Evolutionary conservation across 2,113 vertebrate genomes (phyloP).

Genomic region (Phaetusa simplex): DNA sequence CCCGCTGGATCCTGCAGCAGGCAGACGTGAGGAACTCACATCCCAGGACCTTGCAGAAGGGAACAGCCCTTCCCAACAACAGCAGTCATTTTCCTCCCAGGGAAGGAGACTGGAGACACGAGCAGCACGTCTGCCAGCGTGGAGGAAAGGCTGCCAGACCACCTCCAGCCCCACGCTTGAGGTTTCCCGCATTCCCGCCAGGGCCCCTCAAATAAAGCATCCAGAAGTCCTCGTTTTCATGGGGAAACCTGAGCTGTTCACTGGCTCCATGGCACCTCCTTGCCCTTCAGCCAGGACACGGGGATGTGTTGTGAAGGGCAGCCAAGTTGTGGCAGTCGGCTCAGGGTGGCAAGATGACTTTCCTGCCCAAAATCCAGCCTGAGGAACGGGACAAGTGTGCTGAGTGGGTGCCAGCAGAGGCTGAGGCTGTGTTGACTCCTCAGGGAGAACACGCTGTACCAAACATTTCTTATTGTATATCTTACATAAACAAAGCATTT

Average conservation of each 20-base stretch:
- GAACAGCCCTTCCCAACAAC: background rate
- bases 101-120: background rate
- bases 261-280: background rate
- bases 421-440: background rate
- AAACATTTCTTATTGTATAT: background rate
- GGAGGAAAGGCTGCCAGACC: background rate
- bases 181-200: background rate
- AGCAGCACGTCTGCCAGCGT: background rate
- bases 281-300: background rate
- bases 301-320: background rate
- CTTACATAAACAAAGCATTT: constrained; percentile 14
- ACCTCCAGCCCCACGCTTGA: rapidly evolving
- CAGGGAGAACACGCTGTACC: constrained; percentile 37
- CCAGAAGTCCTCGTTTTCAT: background rate
- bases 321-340: rapidly evolving
- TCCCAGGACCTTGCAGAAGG: background rate
- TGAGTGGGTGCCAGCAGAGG: background rate
- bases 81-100: background rate
- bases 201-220: background rate
- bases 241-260: background rate
- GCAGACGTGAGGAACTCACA: background rate
- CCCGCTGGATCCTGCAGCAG: background rate
- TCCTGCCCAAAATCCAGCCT: background rate
- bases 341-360: background rate
- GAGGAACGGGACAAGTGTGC: background rate